phyloP scores from a whole-genome alignment of 2,888 invertebrate species.

The Agriopis marginaria region DNA sequence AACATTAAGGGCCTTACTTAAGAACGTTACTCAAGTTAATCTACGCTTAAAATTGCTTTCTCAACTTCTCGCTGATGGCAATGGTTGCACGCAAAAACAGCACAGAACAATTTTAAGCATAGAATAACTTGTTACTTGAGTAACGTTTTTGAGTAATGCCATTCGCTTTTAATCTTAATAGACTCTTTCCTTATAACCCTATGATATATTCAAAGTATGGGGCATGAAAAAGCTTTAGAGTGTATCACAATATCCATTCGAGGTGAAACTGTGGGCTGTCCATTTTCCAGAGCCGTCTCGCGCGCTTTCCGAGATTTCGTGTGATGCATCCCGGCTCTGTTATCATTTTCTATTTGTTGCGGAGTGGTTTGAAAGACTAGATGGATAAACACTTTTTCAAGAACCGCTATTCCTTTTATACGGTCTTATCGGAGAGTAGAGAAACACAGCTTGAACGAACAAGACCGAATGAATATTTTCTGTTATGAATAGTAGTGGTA shows the following conservation, averaged over 20 bases:
- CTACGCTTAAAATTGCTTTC: too few relatives aligned
- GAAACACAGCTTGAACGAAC: too few relatives aligned
- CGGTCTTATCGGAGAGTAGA: too few relatives aligned
- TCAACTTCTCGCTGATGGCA: too few relatives aligned
- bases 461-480: too few relatives aligned
- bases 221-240: constrained; percentile 3
- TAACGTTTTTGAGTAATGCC: too few relatives aligned
- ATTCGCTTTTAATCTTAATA: too few relatives aligned
- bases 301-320: constrained; percentile 42
- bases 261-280: constrained; percentile 39
- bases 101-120: too few relatives aligned
- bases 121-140: too few relatives aligned
- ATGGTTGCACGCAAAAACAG: too few relatives aligned
- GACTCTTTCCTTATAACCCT: background rate
- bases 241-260: constrained; percentile 26
- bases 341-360: constrained; percentile 33
- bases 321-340: constrained; percentile 36
- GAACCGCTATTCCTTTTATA: background rate
- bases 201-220: background rate
- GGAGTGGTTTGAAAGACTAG: constrained; percentile 11
- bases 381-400: constrained; percentile 10
- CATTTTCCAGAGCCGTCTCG: constrained; percentile 37
- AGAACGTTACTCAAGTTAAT: too few relatives aligned
- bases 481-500: too few relatives aligned
- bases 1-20: background rate